phyloP scores from a whole-genome alignment of 2,888 invertebrate genomes.

The Agonopterix heracliana region DNA sequence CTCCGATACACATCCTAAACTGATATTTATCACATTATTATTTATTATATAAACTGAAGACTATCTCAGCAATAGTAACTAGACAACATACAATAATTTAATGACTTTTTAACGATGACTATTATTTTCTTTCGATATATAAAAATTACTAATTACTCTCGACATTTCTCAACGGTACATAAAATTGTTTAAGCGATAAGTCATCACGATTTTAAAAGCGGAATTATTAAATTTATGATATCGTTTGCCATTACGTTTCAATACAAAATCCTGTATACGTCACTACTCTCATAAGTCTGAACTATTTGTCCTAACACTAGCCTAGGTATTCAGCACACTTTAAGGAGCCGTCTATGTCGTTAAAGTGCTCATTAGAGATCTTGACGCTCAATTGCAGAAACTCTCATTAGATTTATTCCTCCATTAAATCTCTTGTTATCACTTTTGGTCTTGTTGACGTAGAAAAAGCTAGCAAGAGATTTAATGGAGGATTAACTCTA shows the following conservation, averaged over 20 bases:
- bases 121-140: conserved; percentile 12
- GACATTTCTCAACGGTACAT: conserved; percentile 4
- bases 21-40: conserved; percentile 60
- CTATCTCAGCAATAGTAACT: conserved; percentile 44
- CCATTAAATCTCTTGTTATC: no score
- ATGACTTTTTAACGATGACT: conserved; percentile 59
- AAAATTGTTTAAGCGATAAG: background rate
- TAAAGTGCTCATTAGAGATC: no score
- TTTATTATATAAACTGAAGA: conserved; percentile 34
- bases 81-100: conserved; percentile 61
- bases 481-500: no score
- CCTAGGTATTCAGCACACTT: background rate
- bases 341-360: no score
- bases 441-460: no score
- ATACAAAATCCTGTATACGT: no score
- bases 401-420: no score
- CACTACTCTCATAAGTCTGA: background rate
- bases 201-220: background rate
- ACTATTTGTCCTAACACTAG: background rate
- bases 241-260: background rate
- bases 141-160: conserved; percentile 7
- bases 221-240: background rate
- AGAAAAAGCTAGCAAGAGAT: no score
- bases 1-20: conserved; percentile 42
- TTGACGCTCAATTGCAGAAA: no score